Evolutionary conservation across 2,888 invertebrate species (phyloP).

Genomic region (Lymantria monacha): DNA sequence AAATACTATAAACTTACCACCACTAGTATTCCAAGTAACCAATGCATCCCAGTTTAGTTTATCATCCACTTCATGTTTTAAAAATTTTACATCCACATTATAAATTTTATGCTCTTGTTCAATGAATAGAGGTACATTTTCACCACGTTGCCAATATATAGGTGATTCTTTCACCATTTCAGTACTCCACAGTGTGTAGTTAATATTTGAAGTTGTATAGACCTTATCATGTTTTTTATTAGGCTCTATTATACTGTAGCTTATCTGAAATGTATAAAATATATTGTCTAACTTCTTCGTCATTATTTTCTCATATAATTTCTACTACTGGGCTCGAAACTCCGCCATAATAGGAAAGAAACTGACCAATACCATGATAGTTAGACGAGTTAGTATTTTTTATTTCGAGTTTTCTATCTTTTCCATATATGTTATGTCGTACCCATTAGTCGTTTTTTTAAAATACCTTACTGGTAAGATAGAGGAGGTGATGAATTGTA

Average conservation of each 20-base stretch:
- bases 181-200: conserved; percentile 32
- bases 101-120: conserved; percentile 21
- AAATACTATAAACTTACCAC: conserved; percentile 49
- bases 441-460: too few species aligned
- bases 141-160: conserved; percentile 15
- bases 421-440: too few species aligned
- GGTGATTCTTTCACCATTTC: conserved; percentile 18
- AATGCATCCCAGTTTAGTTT: conserved; percentile 4
- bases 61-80: neutral
- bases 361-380: too few species aligned
- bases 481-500: too few species aligned
- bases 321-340: too few species aligned
- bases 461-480: too few species aligned
- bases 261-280: conserved; percentile 24
- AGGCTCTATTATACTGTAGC: conserved; percentile 20
- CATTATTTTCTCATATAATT: too few species aligned
- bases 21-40: conserved; percentile 38
- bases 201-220: conserved; percentile 1
- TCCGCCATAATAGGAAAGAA: too few species aligned
- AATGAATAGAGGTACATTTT: conserved; percentile 11
- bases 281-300: too few species aligned
- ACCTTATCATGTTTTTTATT: conserved; percentile 12
- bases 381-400: too few species aligned
- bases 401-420: too few species aligned
- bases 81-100: conserved; percentile 17